Conservation (phyloP, 1,140 invertebrate genomes). For the Anthonomus grandis region DNA sequence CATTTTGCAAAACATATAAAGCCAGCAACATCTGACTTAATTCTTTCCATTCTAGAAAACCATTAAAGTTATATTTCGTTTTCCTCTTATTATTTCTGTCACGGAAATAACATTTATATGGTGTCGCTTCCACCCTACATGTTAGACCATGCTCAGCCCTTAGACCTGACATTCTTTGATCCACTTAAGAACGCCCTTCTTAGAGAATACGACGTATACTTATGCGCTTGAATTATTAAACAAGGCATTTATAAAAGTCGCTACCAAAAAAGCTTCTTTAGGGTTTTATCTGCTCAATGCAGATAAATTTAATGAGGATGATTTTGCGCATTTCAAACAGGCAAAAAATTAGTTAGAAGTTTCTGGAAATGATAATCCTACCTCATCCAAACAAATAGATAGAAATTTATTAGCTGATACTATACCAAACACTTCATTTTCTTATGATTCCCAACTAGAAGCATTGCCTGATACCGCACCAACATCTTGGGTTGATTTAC, state of each 20-base stretch:
- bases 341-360: no score
- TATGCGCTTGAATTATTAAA: neutral
- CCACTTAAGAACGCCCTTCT: no score
- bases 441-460: no score
- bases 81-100: neutral
- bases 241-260: neutral
- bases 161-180: no score
- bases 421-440: neutral
- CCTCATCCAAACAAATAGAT: neutral
- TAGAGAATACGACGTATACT: no score
- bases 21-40: neutral
- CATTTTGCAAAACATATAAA: no score
- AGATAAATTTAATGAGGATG: neutral
- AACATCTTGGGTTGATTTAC: no score
- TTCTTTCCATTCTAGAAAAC: neutral
- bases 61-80: neutral
- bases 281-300: neutral
- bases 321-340: neutral
- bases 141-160: neutral
- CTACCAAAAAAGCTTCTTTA: neutral
- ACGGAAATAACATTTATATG: neutral
- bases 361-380: neutral
- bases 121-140: neutral
- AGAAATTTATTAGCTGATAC: neutral
- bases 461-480: neutral